Percentiles rank a stretch among this genome's conserved stretches.
Conservation (phyloP, 2,888 invertebrate genomes). For the Apamea epomidion region DNA sequence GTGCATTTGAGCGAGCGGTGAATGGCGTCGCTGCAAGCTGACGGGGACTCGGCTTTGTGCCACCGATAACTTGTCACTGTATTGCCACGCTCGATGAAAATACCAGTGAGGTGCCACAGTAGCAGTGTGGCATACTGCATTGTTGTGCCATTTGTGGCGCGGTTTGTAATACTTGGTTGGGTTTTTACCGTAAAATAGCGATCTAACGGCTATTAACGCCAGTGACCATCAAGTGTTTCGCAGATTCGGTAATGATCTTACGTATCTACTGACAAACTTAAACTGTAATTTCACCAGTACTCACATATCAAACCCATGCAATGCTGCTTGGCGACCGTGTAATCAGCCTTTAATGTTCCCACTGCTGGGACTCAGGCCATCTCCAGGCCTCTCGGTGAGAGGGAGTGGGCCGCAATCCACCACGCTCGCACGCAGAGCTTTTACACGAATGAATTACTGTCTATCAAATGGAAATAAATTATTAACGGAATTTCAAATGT, state of each 20-base stretch:
- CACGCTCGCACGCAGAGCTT: too few relatives aligned
- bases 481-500: neutral
- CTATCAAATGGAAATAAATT: neutral
- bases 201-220: neutral
- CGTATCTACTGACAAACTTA: neutral
- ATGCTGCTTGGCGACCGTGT: neutral
- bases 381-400: too few relatives aligned
- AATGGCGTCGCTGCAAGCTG: slow-evolving; percentile 61
- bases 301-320: neutral
- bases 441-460: too few relatives aligned
- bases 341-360: too few relatives aligned
- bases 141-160: slow-evolving; percentile 31
- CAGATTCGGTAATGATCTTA: neutral
- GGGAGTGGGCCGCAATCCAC: too few relatives aligned
- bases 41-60: slow-evolving; percentile 61
- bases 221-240: neutral
- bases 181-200: neutral
- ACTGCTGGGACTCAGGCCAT: too few relatives aligned
- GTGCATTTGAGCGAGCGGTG: slow-evolving; percentile 67
- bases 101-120: slow-evolving; percentile 22
- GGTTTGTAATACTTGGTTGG: neutral
- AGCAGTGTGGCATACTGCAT: neutral
- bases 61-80: slow-evolving; percentile 71
- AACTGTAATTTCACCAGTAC: neutral
- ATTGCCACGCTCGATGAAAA: slow-evolving; percentile 58